phyloP scores from a whole-genome alignment of 2,113 vertebrate species.

The Cichladusa arquata region DNA sequence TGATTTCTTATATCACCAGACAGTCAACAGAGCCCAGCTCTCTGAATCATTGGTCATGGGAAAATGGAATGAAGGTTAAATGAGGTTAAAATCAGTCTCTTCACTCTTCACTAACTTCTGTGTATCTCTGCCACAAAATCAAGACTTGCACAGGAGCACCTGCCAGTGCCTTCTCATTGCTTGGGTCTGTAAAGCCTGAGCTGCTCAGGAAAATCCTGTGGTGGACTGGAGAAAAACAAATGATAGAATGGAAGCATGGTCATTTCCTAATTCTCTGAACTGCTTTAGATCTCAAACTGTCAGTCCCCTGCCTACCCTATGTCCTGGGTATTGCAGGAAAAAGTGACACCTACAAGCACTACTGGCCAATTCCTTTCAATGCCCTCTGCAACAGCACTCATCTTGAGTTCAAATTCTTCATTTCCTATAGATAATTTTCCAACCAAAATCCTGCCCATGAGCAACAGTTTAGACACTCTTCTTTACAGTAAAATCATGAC shows the following conservation, averaged over 20 bases:
- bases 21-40: background rate
- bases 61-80: background rate
- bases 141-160: background rate
- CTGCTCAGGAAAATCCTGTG: background rate
- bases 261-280: background rate
- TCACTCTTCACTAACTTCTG: background rate
- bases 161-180: background rate
- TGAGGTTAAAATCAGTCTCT: accelerated
- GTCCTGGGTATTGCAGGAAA: accelerated
- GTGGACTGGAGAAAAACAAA: background rate
- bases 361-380: background rate
- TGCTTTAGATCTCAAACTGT: background rate
- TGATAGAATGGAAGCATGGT: background rate
- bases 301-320: background rate
- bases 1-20: background rate
- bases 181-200: background rate
- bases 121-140: background rate
- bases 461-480: background rate
- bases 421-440: background rate
- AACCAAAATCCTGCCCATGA: background rate
- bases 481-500: background rate
- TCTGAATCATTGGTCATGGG: background rate
- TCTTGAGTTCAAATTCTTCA: background rate
- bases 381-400: background rate
- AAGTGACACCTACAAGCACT: background rate